Evolutionary conservation across 2,113 vertebrate species (phyloP).

Genomic region (Neolamprologus ventralis): DNA sequence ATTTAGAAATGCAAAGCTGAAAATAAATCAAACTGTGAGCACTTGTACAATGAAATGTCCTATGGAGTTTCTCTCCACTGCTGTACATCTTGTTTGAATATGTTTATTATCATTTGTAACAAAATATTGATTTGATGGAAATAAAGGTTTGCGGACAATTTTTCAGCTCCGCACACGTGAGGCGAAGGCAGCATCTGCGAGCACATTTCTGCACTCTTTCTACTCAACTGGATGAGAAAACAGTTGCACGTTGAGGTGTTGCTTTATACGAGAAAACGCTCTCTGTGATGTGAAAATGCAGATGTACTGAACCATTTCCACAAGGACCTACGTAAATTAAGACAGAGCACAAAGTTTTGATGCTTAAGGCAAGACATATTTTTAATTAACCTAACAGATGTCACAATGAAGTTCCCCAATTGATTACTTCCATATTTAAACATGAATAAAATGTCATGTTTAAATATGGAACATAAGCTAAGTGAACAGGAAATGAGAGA

Average conservation of each 20-base stretch:
- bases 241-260: neutral
- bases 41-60: neutral
- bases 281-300: neutral
- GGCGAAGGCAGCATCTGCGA: neutral
- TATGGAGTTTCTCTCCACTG: neutral
- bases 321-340: neutral
- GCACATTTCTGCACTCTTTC: neutral
- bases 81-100: neutral
- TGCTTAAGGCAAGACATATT: neutral
- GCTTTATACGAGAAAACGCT: neutral
- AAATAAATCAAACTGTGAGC: neutral
- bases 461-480: neutral
- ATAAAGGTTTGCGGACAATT: slow-evolving; percentile 10
- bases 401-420: neutral
- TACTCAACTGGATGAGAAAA: neutral
- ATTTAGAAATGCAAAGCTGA: neutral
- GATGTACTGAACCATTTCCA: neutral
- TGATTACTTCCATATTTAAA: neutral
- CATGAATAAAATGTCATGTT: neutral
- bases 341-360: neutral
- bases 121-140: slow-evolving; percentile 22
- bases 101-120: neutral
- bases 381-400: neutral
- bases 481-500: neutral
- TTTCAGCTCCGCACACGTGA: neutral